phyloP scores from a whole-genome alignment of 1,140 invertebrate genomes.

The Cydia splendana region DNA sequence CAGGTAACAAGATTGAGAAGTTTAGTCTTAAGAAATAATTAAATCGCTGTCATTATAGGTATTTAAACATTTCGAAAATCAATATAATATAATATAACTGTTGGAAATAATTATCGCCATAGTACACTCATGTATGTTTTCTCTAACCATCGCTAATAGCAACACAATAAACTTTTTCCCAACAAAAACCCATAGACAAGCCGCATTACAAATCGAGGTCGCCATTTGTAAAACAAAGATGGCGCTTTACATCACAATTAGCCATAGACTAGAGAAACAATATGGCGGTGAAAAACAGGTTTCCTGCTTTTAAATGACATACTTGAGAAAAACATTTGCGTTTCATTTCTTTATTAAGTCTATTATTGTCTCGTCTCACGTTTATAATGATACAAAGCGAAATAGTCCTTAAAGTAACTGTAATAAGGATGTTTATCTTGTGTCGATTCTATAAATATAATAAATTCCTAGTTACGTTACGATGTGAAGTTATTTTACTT shows the following conservation, averaged over 20 bases:
- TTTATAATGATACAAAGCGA: neutral
- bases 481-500: neutral
- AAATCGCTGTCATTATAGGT: too few species aligned
- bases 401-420: neutral
- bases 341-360: constrained; percentile 15
- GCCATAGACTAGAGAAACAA: constrained; percentile 61
- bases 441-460: neutral
- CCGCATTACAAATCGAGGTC: constrained; percentile 52
- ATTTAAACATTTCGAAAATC: too few species aligned
- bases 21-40: too few species aligned
- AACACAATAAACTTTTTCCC: constrained; percentile 34
- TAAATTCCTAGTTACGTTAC: neutral
- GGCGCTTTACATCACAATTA: constrained; percentile 73
- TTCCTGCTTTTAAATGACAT: constrained; percentile 50
- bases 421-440: neutral
- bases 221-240: constrained; percentile 69
- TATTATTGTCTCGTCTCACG: constrained; percentile 2
- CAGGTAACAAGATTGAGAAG: too few species aligned
- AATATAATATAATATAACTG: too few species aligned
- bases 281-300: constrained; percentile 72
- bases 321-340: constrained; percentile 20
- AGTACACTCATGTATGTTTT: neutral
- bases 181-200: constrained; percentile 37
- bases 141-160: neutral
- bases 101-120: neutral